Percentiles rank a stretch among this genome's conserved stretches.
These are phyloP conservation scores for Ennomos fuscantarius DNA, from an alignment of 2,888 invertebrate genomes.

Conservation along the genomic window DNA sequence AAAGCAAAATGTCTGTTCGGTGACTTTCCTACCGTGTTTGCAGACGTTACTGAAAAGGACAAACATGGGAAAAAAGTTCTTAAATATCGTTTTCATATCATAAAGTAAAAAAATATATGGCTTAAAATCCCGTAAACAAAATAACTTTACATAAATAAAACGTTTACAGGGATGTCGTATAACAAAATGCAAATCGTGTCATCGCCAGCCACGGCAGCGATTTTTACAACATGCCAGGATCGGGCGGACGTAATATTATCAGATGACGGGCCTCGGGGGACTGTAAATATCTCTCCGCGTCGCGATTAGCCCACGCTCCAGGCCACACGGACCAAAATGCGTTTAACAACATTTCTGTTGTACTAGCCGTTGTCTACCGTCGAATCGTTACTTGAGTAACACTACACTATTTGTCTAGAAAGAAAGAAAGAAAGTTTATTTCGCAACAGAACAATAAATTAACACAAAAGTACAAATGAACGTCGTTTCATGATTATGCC, in stretches of 20 bases:
- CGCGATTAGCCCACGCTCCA: constrained; percentile 65
- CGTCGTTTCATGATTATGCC: no score
- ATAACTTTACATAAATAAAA: constrained; percentile 3
- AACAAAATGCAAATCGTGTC: constrained; percentile 21
- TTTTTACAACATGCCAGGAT: constrained; percentile 52
- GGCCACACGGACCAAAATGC: constrained; percentile 46
- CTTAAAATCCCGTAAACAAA: constrained; percentile 1
- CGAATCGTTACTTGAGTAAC: background rate
- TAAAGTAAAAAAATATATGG: background rate
- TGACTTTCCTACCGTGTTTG: no score
- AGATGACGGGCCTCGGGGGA: constrained; percentile 66
- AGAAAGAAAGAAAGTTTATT: no score
- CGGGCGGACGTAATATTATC: constrained; percentile 60
- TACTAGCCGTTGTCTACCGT: constrained; percentile 8
- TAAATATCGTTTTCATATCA: no score
- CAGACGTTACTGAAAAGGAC: background rate
- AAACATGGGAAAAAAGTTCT: no score
- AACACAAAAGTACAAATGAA: no score
- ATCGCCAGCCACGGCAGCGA: constrained; percentile 22
- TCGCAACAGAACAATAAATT: no score
- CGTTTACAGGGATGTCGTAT: constrained; percentile 8
- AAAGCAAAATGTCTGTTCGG: no score
- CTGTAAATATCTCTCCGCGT: constrained; percentile 68
- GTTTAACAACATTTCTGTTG: constrained; percentile 34
- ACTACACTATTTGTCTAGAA: no score